A percentile compares a stretch with the other conserved stretches of the same genome.
Conservation (phyloP, 2,113 vertebrate genomes). For the Ornithorhynchus anatinus region DNA sequence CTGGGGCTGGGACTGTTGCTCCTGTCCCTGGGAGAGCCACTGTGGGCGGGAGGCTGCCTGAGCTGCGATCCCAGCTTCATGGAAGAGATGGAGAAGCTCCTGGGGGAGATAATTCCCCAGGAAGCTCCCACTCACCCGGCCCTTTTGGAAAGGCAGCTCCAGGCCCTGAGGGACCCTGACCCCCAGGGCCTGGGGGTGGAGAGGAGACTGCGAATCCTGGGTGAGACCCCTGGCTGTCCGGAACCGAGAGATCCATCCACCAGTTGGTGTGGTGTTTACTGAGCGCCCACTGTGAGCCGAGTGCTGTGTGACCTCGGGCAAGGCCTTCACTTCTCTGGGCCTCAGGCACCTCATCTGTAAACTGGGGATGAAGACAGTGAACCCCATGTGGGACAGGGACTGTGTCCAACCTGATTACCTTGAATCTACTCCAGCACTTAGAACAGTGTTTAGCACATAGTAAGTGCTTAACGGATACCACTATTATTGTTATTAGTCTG, state of each 20-base stretch:
- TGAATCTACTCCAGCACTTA: too few species aligned
- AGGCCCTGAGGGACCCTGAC: neutral
- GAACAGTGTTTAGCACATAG: too few species aligned
- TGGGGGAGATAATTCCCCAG: neutral
- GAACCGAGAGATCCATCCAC: neutral
- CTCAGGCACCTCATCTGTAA: too few species aligned
- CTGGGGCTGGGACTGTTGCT: neutral
- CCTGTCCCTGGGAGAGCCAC: neutral
- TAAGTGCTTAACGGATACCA: too few species aligned
- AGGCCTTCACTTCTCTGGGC: too few species aligned
- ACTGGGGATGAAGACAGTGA: too few species aligned
- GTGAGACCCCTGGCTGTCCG: neutral
- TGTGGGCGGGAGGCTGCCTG: neutral
- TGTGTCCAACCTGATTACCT: too few species aligned
- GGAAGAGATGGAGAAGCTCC: neutral
- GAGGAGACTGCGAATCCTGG: neutral
- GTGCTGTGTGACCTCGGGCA: too few species aligned
- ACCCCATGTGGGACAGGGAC: too few species aligned
- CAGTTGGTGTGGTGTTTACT: too few species aligned
- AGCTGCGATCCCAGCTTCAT: slow-evolving; percentile 14
- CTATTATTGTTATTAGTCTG: too few species aligned
- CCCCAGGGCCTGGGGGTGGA: neutral
- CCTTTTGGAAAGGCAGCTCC: neutral
- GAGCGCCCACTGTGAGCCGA: too few species aligned
- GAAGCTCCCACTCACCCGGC: neutral